Percentiles rank a stretch among this genome's conserved stretches.
phyloP scores from a whole-genome alignment of 2,888 invertebrate species.

The Acheta domesticus region DNA sequence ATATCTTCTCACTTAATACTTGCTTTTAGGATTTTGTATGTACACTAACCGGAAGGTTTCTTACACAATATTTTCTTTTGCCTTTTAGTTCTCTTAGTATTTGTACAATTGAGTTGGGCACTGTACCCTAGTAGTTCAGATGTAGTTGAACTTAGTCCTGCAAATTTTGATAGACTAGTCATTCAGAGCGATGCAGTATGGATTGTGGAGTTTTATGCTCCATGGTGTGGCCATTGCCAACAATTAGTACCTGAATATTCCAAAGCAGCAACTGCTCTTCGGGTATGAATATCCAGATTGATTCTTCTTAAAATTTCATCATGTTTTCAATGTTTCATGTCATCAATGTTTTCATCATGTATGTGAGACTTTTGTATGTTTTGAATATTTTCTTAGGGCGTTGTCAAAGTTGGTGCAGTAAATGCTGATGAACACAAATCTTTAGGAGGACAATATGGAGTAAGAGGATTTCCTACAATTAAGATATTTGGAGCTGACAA shows the following conservation, averaged over 20 bases:
- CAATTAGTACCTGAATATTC: slow-evolving; percentile 87
- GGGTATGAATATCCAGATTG: slow-evolving; percentile 55
- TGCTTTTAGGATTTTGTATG: neutral
- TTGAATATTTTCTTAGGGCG: slow-evolving; percentile 57
- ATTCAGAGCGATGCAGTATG: slow-evolving; percentile 81
- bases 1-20: too few species aligned
- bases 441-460: slow-evolving; percentile 73
- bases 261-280: slow-evolving; percentile 88
- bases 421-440: slow-evolving; percentile 87
- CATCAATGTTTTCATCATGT: neutral
- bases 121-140: slow-evolving; percentile 53
- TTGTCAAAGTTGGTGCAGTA: slow-evolving; percentile 90
- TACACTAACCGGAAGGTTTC: neutral
- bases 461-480: slow-evolving; percentile 92
- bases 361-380: neutral
- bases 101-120: slow-evolving; percentile 31
- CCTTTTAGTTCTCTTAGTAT: neutral
- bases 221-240: slow-evolving; percentile 95
- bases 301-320: too few species aligned
- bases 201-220: slow-evolving; percentile 95
- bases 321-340: too few species aligned
- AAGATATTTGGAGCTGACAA: slow-evolving; percentile 90
- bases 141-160: slow-evolving; percentile 80
- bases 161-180: slow-evolving; percentile 83
- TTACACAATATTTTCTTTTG: neutral